Percentiles rank a stretch among this genome's conserved stretches.
Evolutionary conservation across 2,113 vertebrate genomes (phyloP).

Genomic region (Nematolebias whitei): DNA sequence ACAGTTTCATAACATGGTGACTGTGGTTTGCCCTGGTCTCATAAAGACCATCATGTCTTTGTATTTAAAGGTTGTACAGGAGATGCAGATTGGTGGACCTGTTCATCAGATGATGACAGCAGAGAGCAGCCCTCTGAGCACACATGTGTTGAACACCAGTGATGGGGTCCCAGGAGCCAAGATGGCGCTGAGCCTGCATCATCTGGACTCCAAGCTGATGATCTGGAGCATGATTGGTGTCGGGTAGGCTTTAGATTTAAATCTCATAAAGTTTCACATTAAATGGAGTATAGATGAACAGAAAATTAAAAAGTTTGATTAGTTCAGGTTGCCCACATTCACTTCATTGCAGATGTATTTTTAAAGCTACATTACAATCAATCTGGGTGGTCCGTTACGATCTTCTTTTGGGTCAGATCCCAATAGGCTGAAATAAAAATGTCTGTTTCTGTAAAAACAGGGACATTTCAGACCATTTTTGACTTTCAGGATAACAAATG

Average conservation of each 20-base stretch:
- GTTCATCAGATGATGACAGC: conserved; percentile 51
- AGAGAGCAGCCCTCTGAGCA: conserved; percentile 64
- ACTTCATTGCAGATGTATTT: too few species aligned
- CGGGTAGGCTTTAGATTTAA: conserved; percentile 46
- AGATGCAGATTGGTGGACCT: background rate
- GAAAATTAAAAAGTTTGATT: too few species aligned
- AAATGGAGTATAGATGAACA: too few species aligned
- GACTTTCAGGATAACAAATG: conserved; percentile 75
- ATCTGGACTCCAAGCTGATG: conserved; percentile 60
- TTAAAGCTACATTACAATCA: too few species aligned
- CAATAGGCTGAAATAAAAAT: too few species aligned
- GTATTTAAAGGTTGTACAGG: background rate
- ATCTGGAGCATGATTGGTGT: conserved; percentile 73
- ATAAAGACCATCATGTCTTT: background rate
- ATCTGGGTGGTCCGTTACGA: too few species aligned
- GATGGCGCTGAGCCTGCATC: conserved; percentile 75
- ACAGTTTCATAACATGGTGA: too few species aligned
- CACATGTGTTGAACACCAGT: conserved; percentile 73
- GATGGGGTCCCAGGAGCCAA: conserved; percentile 71
- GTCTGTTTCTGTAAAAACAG: too few species aligned
- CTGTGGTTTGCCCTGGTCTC: too few species aligned
- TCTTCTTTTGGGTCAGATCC: too few species aligned
- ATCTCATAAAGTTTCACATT: too few species aligned
- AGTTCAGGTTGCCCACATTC: too few species aligned
- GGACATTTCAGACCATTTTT: background rate